phyloP scores from a whole-genome alignment of 2,888 invertebrate species.

The Pristionchus exspectatus region DNA sequence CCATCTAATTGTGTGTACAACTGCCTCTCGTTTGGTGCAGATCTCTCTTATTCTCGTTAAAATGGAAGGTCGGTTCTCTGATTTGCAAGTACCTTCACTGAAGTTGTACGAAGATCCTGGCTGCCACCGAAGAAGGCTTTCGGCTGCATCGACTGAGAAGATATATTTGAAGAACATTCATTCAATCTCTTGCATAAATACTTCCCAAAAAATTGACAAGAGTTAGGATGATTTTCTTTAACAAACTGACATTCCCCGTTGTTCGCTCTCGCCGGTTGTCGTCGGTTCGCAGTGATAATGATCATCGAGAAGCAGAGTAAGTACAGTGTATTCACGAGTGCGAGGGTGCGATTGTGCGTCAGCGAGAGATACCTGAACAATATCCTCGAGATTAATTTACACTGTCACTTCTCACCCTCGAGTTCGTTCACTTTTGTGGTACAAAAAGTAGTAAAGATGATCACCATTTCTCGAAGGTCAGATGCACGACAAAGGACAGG shows the following conservation, averaged over 20 bases:
- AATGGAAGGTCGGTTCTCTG: no score
- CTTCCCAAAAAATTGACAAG: no score
- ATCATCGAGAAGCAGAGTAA: background rate
- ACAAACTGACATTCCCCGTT: background rate
- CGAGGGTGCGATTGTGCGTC: background rate
- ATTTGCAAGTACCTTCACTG: background rate
- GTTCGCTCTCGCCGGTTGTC: background rate
- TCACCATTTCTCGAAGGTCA: constrained; percentile 20
- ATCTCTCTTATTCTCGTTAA: no score
- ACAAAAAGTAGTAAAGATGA: background rate
- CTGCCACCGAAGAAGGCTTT: background rate
- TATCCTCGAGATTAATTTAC: background rate
- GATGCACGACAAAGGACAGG: background rate
- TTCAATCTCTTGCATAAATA: no score
- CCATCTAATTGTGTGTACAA: no score
- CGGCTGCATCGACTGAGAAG: background rate
- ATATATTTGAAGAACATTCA: no score
- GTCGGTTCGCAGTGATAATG: background rate
- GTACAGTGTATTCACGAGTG: background rate
- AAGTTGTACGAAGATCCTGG: background rate
- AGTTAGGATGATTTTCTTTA: no score
- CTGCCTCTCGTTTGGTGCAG: no score
- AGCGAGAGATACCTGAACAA: background rate
- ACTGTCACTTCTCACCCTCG: no score
- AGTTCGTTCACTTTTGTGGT: background rate